Percentiles rank a stretch among this genome's conserved stretches.
These are phyloP conservation scores for Sphenopsis melanotis DNA, from an alignment of 2,797 vertebrate species.

Conservation along the genomic window DNA sequence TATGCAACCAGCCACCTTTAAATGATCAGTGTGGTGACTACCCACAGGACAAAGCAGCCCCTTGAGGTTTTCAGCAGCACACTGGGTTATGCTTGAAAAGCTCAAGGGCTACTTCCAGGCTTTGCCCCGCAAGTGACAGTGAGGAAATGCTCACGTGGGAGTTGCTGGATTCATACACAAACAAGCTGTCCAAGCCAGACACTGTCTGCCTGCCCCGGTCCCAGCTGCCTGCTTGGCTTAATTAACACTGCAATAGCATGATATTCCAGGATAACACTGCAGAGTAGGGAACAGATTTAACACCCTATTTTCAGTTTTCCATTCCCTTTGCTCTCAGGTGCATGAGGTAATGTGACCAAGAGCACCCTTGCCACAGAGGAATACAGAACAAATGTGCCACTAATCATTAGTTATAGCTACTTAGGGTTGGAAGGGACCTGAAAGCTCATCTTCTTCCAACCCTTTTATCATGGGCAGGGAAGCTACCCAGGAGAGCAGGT, in stretches of 20 bases:
- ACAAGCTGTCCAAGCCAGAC: background rate
- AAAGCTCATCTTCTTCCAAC: background rate
- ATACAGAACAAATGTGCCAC: background rate
- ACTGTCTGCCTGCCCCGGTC: background rate
- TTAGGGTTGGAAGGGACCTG: background rate
- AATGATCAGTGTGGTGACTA: background rate
- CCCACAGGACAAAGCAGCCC: background rate
- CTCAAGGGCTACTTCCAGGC: background rate
- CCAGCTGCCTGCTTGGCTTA: background rate
- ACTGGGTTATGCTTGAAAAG: background rate
- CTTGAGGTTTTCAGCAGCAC: background rate
- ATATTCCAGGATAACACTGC: background rate
- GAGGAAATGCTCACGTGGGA: accelerated
- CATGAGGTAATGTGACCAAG: background rate
- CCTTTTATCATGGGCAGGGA: background rate
- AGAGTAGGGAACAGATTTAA: background rate
- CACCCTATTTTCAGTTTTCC: background rate
- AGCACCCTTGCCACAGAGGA: background rate
- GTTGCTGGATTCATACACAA: background rate
- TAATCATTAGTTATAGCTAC: background rate
- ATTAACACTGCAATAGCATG: background rate
- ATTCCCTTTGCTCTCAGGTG: background rate
- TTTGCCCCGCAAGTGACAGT: background rate
- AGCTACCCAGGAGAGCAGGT: background rate
- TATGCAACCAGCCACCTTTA: background rate